Percentiles rank a stretch among this genome's conserved stretches.
Evolutionary conservation across 2,113 vertebrate species (phyloP).

Genomic region (Brachyhypopomus occidentalis): DNA sequence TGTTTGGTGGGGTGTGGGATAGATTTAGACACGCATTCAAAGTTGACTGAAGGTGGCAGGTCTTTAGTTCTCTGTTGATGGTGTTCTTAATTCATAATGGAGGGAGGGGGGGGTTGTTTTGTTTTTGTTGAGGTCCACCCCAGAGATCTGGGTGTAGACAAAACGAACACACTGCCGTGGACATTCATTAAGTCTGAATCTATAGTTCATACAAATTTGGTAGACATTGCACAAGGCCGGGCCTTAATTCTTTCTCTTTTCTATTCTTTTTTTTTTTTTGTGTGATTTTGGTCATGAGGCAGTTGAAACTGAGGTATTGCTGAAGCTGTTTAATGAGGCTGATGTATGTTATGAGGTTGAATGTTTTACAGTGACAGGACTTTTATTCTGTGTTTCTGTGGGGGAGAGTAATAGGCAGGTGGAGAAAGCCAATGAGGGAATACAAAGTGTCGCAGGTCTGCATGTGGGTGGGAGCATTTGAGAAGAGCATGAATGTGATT

Average conservation of each 20-base stretch:
- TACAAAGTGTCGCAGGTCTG: not conserved
- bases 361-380: conserved; percentile 7
- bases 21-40: not conserved
- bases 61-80: conserved; percentile 10
- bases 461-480: not conserved
- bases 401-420: conserved; percentile 13
- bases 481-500: not conserved
- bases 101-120: not conserved
- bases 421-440: conserved; percentile 4
- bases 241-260: conserved; percentile 59
- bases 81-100: conserved; percentile 7
- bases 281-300: conserved; percentile 22
- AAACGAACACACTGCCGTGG: conserved; percentile 30
- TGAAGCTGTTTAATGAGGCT: conserved; percentile 17
- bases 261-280: not conserved
- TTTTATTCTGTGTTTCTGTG: conserved; percentile 6
- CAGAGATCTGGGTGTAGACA: conserved; percentile 30
- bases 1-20: not conserved
- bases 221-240: conserved; percentile 68
- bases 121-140: conserved; percentile 14
- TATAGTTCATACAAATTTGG: conserved; percentile 40
- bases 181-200: conserved; percentile 49
- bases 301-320: conserved; percentile 24
- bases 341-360: conserved; percentile 14
- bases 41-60: conserved; percentile 2